Evolutionary conservation across 1,140 invertebrate species (phyloP).

Genomic region (Lanistes nyassanus): DNA sequence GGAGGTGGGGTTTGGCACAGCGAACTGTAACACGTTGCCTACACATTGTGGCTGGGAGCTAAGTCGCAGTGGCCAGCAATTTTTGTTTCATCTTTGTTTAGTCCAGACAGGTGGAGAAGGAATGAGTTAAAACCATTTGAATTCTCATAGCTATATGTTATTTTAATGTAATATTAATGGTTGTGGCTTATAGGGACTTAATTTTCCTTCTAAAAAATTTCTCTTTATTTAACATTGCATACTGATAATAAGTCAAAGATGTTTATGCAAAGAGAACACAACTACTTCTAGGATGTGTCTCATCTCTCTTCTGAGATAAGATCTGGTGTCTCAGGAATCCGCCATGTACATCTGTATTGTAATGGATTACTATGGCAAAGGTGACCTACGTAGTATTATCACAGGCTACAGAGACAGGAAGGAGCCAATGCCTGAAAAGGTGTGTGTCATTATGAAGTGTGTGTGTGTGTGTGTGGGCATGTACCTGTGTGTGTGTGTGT

Average conservation of each 20-base stretch:
- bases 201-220: too few relatives aligned
- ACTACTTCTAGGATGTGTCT: background rate
- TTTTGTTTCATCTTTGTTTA: too few relatives aligned
- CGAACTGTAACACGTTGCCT: too few relatives aligned
- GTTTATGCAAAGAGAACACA: background rate
- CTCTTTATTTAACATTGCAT: too few relatives aligned
- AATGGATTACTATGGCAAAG: constrained; percentile 59
- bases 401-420: constrained; percentile 44
- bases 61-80: too few relatives aligned
- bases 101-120: too few relatives aligned
- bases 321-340: constrained; percentile 48
- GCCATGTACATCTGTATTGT: constrained; percentile 61
- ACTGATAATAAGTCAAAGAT: background rate
- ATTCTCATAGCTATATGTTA: background rate
- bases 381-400: constrained; percentile 47
- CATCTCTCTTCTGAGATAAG: background rate
- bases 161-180: too few relatives aligned
- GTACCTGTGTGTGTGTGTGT: background rate
- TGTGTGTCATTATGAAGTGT: constrained; percentile 22
- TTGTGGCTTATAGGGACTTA: too few relatives aligned
- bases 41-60: too few relatives aligned
- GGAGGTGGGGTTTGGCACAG: too few relatives aligned
- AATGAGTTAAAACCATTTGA: too few relatives aligned
- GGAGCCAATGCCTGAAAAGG: constrained; percentile 51
- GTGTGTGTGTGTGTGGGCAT: constrained; percentile 6